Conservation (phyloP, 2,797 vertebrate genomes). For the Cyclopterus lumpus region DNA sequence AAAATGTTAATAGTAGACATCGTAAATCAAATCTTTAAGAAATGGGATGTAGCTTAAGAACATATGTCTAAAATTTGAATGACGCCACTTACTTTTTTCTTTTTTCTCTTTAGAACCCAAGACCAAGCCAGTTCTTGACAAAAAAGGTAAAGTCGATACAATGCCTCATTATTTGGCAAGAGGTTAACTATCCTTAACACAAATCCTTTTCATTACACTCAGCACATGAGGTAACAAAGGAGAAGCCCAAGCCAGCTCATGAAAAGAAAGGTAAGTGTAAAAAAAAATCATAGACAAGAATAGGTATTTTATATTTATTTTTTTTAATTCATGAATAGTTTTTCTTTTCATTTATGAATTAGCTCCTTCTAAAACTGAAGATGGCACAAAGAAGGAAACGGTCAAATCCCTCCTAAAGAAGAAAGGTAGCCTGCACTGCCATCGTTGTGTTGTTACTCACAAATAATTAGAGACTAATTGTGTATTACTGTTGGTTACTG, state of each 20-base stretch:
- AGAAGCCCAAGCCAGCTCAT: constrained; percentile 46
- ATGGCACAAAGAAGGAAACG: constrained; percentile 43
- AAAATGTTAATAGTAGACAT: neutral
- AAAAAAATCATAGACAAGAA: neutral
- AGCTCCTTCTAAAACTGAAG: constrained; percentile 47
- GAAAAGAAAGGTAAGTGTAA: constrained; percentile 66
- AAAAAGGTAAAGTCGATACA: constrained; percentile 47
- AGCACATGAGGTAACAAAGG: constrained; percentile 51
- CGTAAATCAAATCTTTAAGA: neutral
- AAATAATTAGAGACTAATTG: neutral
- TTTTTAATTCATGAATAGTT: neutral
- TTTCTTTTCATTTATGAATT: constrained; percentile 32
- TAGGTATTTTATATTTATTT: neutral
- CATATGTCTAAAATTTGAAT: neutral
- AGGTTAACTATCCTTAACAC: neutral
- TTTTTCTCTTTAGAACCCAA: constrained; percentile 45
- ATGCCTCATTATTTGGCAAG: neutral
- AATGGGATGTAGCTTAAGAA: neutral
- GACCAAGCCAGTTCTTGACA: constrained; percentile 34
- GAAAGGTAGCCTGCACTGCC: constrained; percentile 64
- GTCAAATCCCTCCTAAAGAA: constrained; percentile 48
- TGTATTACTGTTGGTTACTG: neutral
- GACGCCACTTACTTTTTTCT: neutral
- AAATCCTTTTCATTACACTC: neutral
- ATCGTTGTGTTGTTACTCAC: neutral